Evolutionary conservation across 2,797 vertebrate species (phyloP), one percentile per base, ranked within the genome.

Genomic region (Enteromius trimaculatus): DNA sequence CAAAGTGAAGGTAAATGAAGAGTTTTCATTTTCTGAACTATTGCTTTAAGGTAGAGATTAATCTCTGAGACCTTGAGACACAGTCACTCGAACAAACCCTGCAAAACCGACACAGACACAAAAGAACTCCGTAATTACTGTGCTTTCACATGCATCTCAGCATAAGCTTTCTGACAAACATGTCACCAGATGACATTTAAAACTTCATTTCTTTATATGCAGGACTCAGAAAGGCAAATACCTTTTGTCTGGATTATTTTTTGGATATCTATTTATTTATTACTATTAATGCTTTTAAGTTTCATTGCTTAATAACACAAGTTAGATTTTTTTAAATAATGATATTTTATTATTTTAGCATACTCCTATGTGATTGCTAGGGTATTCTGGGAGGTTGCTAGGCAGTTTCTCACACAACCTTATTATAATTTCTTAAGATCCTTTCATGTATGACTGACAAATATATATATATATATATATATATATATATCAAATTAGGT

Each of bases 11-110:
- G 21, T 44, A 23, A 44, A 42, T 23, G 4, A 39, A 11, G 66
- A 6, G 6, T 8, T 70, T 23, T 26, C 0, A 44, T 42, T 26
- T 69, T 47, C 39, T 23, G 3, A 23, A 23, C 39, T 39, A 37
- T 39, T 39, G 19, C 6, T 70, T 26, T 47, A 17, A 71, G 23
- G 3, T 17, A 71, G 23, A 71, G 69, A 9, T 1, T 5, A 39
- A 39, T 39, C 44, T 29, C 16, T 47, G 39, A 70, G 69, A 71
- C 69, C 69, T 71, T 71, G 69, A 71, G 16, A 49, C 16, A 47
- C 69, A 71, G 5, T 71, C 42, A 19, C 14, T 10, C 42, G 1
- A 9, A 70, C 11, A 44, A 70, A 13, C 21, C 34, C 21, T 34
- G 9, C 31, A 66, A 11, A 39, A 65, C 62, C 19, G 1, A 65